Percentiles rank a stretch among this genome's conserved stretches.
Conservation (phyloP, 2,797 vertebrate genomes). For the Heterohyrax brucei region DNA sequence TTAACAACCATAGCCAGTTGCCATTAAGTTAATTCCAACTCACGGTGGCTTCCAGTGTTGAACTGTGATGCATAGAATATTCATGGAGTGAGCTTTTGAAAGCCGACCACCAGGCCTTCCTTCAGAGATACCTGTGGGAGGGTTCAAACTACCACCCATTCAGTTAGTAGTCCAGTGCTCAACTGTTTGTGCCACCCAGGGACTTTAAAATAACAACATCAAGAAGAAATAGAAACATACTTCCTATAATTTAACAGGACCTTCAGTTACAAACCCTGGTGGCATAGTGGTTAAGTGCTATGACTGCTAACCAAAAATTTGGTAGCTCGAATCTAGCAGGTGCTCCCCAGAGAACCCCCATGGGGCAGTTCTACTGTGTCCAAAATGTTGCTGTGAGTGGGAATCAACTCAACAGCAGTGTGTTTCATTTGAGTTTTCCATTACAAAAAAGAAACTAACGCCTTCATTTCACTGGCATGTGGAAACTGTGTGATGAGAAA, state of each 20-base stretch:
- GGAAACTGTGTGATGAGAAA: not conserved
- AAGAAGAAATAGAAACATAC: constrained; percentile 1
- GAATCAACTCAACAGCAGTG: too few species aligned
- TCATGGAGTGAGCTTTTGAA: not conserved
- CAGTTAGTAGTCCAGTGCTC: not conserved
- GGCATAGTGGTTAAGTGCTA: too few species aligned
- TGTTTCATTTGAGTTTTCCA: too few species aligned
- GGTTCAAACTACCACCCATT: not conserved
- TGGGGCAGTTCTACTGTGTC: too few species aligned
- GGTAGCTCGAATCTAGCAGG: too few species aligned
- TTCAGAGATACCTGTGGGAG: not conserved
- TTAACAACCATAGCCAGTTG: not conserved
- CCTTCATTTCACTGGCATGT: constrained; percentile 36
- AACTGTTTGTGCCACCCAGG: not conserved
- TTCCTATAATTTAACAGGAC: constrained; percentile 1
- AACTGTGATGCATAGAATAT: not conserved
- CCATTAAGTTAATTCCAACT: too few species aligned
- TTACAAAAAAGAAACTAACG: constrained; percentile 11
- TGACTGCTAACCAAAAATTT: too few species aligned
- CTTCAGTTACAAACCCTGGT: not conserved
- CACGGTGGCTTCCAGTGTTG: not conserved
- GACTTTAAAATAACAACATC: not conserved
- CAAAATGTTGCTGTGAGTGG: too few species aligned
- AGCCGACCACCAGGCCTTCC: not conserved
- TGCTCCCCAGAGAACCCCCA: too few species aligned